phyloP scores from a whole-genome alignment of 1,140 invertebrate genomes.

The Epicauta chinensis region DNA sequence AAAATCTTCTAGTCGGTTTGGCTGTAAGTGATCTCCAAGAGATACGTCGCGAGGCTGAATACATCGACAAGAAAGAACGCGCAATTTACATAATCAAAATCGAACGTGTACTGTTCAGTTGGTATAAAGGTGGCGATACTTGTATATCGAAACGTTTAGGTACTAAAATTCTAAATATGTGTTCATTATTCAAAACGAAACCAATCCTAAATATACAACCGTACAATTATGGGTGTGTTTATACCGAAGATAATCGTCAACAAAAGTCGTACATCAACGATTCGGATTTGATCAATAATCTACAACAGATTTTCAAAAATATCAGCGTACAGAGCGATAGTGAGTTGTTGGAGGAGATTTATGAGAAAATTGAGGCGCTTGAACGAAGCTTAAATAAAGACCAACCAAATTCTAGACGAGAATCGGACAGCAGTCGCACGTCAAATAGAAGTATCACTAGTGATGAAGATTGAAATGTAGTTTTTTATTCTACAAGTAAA shows the following conservation, averaged over 20 bases:
- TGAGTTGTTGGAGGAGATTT: too few species aligned
- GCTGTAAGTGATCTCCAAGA: conserved; percentile 8
- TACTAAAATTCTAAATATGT: neutral
- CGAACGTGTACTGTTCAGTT: conserved; percentile 2
- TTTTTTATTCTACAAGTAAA: too few species aligned
- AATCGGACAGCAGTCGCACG: too few species aligned
- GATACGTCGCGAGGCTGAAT: conserved; percentile 5
- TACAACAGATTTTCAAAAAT: conserved; percentile 6
- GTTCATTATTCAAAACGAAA: neutral
- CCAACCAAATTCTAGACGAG: too few species aligned
- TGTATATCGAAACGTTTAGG: neutral
- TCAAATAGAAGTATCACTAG: too few species aligned
- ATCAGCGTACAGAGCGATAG: neutral
- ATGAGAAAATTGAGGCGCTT: neutral
- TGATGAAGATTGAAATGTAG: too few species aligned
- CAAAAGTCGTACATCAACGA: conserved; percentile 4
- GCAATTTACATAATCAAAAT: conserved; percentile 7
- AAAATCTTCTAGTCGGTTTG: conserved; percentile 11
- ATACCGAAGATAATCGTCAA: conserved; percentile 1
- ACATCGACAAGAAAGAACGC: conserved; percentile 6
- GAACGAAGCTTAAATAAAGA: too few species aligned
- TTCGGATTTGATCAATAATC: neutral
- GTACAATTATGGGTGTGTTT: conserved; percentile 9
- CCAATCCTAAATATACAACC: conserved; percentile 5
- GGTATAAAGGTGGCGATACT: neutral